Evolutionary conservation across 2,888 invertebrate genomes (phyloP), one percentile per base, ranked within the genome.

Genomic region (Diaphora mendica): DNA sequence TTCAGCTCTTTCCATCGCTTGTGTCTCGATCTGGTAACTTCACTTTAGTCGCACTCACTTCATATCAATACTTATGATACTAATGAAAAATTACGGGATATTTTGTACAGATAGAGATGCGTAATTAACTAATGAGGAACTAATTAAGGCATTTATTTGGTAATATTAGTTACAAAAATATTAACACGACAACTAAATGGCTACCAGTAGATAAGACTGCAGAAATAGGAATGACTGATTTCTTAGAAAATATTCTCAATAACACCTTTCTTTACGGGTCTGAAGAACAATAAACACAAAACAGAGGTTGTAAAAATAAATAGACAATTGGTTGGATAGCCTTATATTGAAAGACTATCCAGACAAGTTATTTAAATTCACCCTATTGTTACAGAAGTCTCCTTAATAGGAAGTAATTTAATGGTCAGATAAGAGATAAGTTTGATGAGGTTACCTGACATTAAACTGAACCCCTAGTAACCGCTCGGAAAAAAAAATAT

Each of bases 11-110:
- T 75, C 75, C 55, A 13, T 17, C 1, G 44, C 4, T 44, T 44
- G 15, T 15, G 86, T 84, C 9, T 85, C 85, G 78, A 23, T 76
- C 75, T 13, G 86, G 79, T 66, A 91, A 75, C 0, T 91, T 91
- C 75, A 92, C 91, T 91, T 91, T 92, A 13, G 15, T n/a, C 51
- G n/a, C 23, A 55, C 51, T 55, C 65, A 71, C 72, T 73, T 44
- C 35, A 33, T 35, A 77, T 68, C 77, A 69, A 73, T 64, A 55
- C 51, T 51, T 48, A 48, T 20, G 20, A 48, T 48, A 48, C 48
- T 20, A n/a, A 33, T 39, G 42, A 11, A 72, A 71, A 33, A 64
- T 66, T 55, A 44, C 35, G 35, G 0, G 67, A 72, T 35, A 13
- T 35, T 64, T 48, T 73, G 70, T 74, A 70, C 76, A 80, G 51